phyloP scores from a whole-genome alignment of 2,888 invertebrate species.

The Heliconius sara region DNA sequence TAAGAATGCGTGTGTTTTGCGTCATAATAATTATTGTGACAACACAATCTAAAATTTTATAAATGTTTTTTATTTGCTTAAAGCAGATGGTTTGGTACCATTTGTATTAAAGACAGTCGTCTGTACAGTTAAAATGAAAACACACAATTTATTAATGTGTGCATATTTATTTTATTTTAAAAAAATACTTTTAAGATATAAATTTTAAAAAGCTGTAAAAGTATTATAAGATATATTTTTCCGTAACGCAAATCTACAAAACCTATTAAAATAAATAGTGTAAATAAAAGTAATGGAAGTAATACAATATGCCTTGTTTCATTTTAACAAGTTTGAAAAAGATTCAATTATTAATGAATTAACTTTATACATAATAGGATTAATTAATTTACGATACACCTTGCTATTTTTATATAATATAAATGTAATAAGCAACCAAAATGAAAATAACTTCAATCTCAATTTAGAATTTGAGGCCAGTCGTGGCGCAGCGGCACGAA shows the following conservation, averaged over 20 bases:
- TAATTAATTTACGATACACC: too few species aligned
- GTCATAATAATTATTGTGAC: not conserved
- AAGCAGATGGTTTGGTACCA: not conserved
- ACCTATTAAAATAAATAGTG: not conserved
- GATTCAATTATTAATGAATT: too few species aligned
- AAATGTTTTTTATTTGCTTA: conserved; percentile 4
- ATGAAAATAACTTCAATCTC: too few species aligned
- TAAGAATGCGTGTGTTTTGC: not conserved
- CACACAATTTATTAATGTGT: not conserved
- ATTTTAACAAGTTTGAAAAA: too few species aligned
- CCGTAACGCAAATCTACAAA: not conserved
- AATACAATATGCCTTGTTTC: too few species aligned
- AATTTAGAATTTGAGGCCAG: too few species aligned
- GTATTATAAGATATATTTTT: not conserved
- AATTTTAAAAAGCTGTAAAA: not conserved
- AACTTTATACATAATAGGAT: too few species aligned
- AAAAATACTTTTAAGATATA: not conserved
- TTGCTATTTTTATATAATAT: too few species aligned
- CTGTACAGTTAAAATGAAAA: not conserved
- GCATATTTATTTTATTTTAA: not conserved
- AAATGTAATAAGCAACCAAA: too few species aligned
- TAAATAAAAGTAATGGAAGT: not conserved
- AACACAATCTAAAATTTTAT: not conserved
- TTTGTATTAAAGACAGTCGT: not conserved
- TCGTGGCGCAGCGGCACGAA: too few species aligned